Evolutionary conservation across 1,140 invertebrate species (phyloP).

Genomic region (Bombus impatiens): DNA sequence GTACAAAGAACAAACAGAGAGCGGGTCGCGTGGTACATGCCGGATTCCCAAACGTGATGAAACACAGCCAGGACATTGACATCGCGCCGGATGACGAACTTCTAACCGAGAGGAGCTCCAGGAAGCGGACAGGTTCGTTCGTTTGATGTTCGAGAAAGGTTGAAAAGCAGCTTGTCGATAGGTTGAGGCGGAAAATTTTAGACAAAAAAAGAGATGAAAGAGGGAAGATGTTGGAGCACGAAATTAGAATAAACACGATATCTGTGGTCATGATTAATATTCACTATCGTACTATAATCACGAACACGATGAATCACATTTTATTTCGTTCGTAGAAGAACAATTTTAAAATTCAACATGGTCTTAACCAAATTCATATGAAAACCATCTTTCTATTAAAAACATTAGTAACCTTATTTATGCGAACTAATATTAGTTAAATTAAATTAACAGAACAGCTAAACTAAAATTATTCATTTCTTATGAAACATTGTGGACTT

Average conservation of each 20-base stretch:
- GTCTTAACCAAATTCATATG: no score
- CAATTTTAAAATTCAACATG: no score
- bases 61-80: constrained; percentile 53
- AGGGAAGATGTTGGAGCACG: not conserved
- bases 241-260: not conserved
- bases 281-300: no score
- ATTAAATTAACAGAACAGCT: no score
- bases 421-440: no score
- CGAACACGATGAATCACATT: no score
- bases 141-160: constrained; percentile 28
- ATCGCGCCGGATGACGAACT: constrained; percentile 43
- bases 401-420: no score
- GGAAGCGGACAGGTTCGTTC: constrained; percentile 31
- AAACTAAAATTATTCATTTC: no score
- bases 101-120: constrained; percentile 1
- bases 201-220: not conserved
- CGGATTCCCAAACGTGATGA: constrained; percentile 46
- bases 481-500: no score
- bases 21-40: constrained; percentile 7
- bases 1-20: constrained; percentile 50
- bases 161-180: constrained; percentile 34
- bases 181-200: not conserved
- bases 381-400: no score
- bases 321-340: no score
- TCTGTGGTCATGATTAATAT: no score